phyloP scores from a whole-genome alignment of 2,113 vertebrate species.

The Mesitornis unicolor region DNA sequence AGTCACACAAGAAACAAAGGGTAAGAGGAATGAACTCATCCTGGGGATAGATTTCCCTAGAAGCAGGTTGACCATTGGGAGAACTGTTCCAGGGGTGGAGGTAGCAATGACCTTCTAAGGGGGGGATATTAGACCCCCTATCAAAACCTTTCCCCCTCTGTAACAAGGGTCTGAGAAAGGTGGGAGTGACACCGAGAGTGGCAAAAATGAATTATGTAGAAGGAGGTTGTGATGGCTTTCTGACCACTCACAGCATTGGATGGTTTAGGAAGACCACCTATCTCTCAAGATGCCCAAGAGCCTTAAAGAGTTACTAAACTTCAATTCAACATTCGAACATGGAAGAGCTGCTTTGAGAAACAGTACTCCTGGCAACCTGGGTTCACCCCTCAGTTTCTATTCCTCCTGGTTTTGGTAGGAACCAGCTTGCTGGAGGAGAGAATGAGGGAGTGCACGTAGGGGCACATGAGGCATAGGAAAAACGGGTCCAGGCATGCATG shows the following conservation, averaged over 20 bases:
- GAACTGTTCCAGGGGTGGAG: neutral
- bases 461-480: neutral
- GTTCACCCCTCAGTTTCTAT: neutral
- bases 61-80: neutral
- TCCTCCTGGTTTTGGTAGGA: neutral
- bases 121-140: fast-evolving
- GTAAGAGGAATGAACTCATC: neutral
- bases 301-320: neutral
- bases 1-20: neutral
- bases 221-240: neutral
- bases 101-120: neutral
- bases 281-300: neutral
- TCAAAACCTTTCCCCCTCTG: neutral
- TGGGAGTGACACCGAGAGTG: neutral
- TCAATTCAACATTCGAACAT: neutral
- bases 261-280: neutral
- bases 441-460: neutral
- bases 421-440: neutral
- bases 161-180: neutral
- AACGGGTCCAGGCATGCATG: fast-evolving
- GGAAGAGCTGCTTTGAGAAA: neutral
- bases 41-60: neutral
- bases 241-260: neutral
- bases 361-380: neutral
- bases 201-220: neutral